Conservation (phyloP, 2,888 invertebrate species). For the Pasiphila rectangulata region DNA sequence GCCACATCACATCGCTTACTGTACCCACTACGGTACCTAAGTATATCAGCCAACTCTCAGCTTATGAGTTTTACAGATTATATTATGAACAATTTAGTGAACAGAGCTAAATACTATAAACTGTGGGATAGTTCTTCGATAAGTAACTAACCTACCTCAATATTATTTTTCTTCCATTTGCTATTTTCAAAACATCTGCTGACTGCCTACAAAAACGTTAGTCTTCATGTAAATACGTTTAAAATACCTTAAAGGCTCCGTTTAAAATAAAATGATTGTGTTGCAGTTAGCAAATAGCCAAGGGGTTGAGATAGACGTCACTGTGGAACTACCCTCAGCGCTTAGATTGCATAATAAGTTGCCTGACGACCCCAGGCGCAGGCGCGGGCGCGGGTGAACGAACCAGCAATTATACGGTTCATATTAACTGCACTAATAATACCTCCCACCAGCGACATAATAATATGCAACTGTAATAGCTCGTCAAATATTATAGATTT, state of each 20-base stretch:
- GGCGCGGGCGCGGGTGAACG: neutral
- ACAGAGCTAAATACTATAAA: too few relatives aligned
- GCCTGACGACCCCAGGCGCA: neutral
- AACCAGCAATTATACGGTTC: neutral
- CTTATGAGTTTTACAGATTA: too few relatives aligned
- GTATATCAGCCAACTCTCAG: too few relatives aligned
- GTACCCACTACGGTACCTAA: constrained; percentile 2
- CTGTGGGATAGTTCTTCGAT: too few relatives aligned
- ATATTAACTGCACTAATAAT: constrained; percentile 9
- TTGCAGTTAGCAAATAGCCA: neutral
- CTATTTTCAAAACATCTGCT: too few relatives aligned
- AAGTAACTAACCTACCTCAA: neutral
- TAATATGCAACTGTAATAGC: neutral
- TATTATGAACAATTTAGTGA: too few relatives aligned
- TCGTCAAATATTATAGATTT: neutral
- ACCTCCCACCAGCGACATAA: constrained; percentile 2
- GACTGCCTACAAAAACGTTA: neutral
- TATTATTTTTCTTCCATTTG: too few relatives aligned
- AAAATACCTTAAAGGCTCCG: neutral
- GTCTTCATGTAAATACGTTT: neutral
- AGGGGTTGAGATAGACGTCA: neutral
- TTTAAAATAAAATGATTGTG: neutral
- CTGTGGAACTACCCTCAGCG: neutral
- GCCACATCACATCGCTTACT: constrained; percentile 5
- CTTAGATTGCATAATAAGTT: constrained; percentile 2